A percentile compares a stretch with the other conserved stretches of the same genome.
phyloP scores from a whole-genome alignment of 2,888 invertebrate genomes.

The Dusona sp. region DNA sequence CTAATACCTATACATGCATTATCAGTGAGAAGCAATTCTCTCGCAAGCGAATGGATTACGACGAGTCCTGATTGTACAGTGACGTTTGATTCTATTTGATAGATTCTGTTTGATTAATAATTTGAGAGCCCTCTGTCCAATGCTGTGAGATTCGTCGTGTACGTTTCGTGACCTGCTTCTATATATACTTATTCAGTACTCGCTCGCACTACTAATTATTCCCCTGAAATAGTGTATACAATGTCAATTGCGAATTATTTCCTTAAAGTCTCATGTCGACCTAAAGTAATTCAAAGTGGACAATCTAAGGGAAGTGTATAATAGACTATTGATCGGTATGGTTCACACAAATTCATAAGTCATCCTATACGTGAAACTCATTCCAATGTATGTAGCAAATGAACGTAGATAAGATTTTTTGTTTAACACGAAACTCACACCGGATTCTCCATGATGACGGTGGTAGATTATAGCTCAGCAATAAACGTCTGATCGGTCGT shows the following conservation, averaged over 20 bases:
- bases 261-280: constrained; percentile 43
- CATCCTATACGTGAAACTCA: not conserved
- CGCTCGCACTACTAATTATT: constrained; percentile 3
- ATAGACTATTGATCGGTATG: not conserved
- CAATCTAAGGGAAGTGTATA: not conserved
- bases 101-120: constrained; percentile 62
- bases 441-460: constrained; percentile 1
- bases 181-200: constrained; percentile 27
- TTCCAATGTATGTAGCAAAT: not conserved
- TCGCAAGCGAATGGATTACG: constrained; percentile 41
- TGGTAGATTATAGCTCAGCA: constrained; percentile 34
- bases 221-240: constrained; percentile 9
- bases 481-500: constrained; percentile 25
- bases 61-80: constrained; percentile 45
- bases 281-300: not conserved
- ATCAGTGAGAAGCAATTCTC: not conserved
- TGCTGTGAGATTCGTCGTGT: constrained; percentile 38
- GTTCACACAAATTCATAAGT: constrained; percentile 5
- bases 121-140: constrained; percentile 34
- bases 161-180: constrained; percentile 17
- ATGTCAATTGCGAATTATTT: constrained; percentile 42
- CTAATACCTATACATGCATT: no score
- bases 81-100: constrained; percentile 58
- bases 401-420: constrained; percentile 15
- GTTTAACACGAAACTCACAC: not conserved